A percentile compares a stretch with the other conserved stretches of the same genome.
phyloP scores from a whole-genome alignment of 2,888 invertebrate species.

The Papilio protenor region DNA sequence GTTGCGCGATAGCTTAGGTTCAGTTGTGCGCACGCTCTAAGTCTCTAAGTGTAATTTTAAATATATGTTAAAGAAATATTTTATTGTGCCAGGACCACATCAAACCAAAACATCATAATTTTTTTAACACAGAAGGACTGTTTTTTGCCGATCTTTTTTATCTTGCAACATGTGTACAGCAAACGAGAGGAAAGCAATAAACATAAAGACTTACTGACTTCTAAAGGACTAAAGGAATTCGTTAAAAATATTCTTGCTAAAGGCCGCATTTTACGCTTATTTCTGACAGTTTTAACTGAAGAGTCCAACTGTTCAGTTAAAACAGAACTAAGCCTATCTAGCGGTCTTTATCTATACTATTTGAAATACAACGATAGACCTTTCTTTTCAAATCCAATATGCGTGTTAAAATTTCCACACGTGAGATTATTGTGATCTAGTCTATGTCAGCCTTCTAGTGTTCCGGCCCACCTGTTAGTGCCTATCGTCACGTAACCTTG shows the following conservation, averaged over 20 bases:
- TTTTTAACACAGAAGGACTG: not conserved
- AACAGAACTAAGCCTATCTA: too few species aligned
- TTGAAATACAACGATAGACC: not conserved
- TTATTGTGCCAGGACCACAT: not conserved
- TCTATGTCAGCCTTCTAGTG: conserved; percentile 1
- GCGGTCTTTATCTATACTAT: not conserved
- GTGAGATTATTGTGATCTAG: not conserved
- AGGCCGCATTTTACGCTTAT: too few species aligned
- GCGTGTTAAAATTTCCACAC: not conserved
- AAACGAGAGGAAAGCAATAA: not conserved
- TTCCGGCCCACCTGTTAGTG: not conserved
- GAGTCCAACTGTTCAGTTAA: too few species aligned
- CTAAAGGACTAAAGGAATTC: not conserved
- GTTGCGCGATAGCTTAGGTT: not conserved
- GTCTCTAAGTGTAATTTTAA: not conserved
- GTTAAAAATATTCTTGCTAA: not conserved
- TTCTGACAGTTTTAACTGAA: too few species aligned
- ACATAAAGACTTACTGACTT: not conserved
- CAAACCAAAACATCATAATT: not conserved
- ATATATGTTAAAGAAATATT: not conserved
- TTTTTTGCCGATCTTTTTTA: not conserved
- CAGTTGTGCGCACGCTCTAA: not conserved
- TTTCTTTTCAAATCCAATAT: not conserved
- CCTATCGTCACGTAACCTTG: not conserved
- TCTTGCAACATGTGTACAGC: not conserved